Evolutionary conservation across 1,140 invertebrate species (phyloP).

Genomic region (Cydia amplana): DNA sequence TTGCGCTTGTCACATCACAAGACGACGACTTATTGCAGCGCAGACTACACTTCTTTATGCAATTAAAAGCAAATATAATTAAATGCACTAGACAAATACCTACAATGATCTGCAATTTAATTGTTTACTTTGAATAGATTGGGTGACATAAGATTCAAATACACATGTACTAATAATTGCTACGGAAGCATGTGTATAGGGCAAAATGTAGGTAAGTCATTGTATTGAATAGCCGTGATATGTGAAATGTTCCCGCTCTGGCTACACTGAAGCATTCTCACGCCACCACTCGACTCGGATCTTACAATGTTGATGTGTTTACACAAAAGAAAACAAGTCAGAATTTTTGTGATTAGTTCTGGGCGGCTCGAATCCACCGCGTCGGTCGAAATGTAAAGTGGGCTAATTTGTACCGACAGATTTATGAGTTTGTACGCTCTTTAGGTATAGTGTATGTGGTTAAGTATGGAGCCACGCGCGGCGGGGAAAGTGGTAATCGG

Average conservation of each 20-base stretch:
- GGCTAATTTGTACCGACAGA: conserved; percentile 65
- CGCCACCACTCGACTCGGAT: conserved; percentile 43
- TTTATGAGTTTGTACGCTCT: conserved; percentile 55
- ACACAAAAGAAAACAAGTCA: conserved; percentile 53
- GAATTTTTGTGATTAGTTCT: conserved; percentile 55
- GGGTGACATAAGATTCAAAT: too few relatives aligned
- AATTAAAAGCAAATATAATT: too few relatives aligned
- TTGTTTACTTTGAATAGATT: too few relatives aligned
- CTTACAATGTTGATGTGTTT: conserved; percentile 49
- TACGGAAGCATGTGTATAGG: neutral
- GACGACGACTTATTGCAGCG: too few relatives aligned
- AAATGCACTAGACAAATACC: too few relatives aligned
- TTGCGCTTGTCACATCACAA: too few relatives aligned
- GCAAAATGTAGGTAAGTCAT: neutral
- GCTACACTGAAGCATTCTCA: conserved; percentile 41
- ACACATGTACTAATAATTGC: too few relatives aligned
- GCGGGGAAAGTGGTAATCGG: conserved; percentile 56
- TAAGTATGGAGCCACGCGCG: conserved; percentile 38
- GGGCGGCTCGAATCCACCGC: conserved; percentile 45
- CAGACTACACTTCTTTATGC: too few relatives aligned
- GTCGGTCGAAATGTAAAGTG: conserved; percentile 46
- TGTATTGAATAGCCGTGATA: neutral
- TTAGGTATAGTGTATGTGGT: conserved; percentile 40
- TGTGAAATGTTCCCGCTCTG: neutral
- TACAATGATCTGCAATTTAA: too few relatives aligned